Evolutionary conservation across 2,888 invertebrate genomes (phyloP), one percentile per base, ranked within the genome.

Genomic region (Athetis lepigone): DNA sequence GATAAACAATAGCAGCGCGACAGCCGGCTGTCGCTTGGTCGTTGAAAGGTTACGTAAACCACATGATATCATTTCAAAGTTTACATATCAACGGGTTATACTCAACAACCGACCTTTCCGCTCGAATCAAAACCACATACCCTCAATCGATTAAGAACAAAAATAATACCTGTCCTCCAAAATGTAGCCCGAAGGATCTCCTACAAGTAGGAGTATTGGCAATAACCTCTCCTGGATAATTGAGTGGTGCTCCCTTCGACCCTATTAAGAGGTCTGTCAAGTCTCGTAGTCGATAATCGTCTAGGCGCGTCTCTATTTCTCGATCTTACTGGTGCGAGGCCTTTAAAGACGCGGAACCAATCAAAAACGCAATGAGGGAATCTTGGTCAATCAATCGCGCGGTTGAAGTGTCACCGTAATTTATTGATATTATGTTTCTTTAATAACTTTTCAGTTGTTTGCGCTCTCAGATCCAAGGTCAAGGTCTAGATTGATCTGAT

Each of bases 231-330:
- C 77, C 37, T 65, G 75, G 84, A 84, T 90, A 90, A 90, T 90
- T 90, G 88, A 88, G 87, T 80, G 85, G 80, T 80, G 70, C 79
- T 73, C 83, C 83, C 85, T 84, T 82, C 64, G 81, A 86, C 83
- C 86, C 87, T 81, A 87, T 89, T 89, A 89, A 82, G 83, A 83
- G 85, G 87, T 85, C 88, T 86, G 88, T 87, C 89, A 87, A 80
- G 82, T 79, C 79, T 71, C 83, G 75, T 74, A 76, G 80, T 77
- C 81, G 75, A 85, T 87, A 86, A 89, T 88, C 84, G 75, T 77
- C 79, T 75, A 59, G 79, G 67, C 60, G 67, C 70, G 67, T 60
- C 69, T 75, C 73, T 77, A 79, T 79, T 79, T 79, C 80, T 71
- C 65, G 55, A 65, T 68, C 73, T 71, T 60, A 63, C 16, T 63